phyloP scores from a whole-genome alignment of 2,888 invertebrate genomes.

The Megalurothrips usitatus region DNA sequence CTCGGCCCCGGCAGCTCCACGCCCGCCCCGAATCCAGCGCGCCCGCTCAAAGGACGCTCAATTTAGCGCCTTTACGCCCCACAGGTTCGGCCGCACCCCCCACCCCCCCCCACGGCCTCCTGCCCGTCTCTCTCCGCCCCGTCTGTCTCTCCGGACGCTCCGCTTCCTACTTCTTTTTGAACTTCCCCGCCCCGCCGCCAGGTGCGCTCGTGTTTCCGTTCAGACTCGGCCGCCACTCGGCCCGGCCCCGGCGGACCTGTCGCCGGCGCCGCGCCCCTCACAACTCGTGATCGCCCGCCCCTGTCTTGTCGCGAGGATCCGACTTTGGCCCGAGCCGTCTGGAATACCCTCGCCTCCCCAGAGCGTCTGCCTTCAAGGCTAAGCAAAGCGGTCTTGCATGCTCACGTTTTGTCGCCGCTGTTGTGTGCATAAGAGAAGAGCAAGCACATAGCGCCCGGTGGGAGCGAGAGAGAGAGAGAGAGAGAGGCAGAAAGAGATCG shows the following conservation, averaged over 20 bases:
- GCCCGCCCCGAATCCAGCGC: conserved; percentile 1
- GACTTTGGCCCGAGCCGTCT: too few relatives aligned
- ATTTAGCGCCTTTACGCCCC: conserved; percentile 14
- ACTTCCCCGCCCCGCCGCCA: not conserved
- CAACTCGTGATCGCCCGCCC: not conserved
- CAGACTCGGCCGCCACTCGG: too few relatives aligned
- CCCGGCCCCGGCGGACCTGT: too few relatives aligned
- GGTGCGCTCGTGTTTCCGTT: not conserved
- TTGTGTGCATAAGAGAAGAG: too few relatives aligned
- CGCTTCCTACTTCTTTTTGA: not conserved
- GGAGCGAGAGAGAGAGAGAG: not conserved
- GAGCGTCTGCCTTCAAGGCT: not conserved
- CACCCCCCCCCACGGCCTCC: not conserved
- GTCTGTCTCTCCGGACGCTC: not conserved
- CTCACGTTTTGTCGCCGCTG: not conserved
- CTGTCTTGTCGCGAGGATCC: too few relatives aligned
- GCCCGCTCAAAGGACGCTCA: conserved; percentile 21
- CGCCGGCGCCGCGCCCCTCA: too few relatives aligned
- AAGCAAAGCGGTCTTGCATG: not conserved
- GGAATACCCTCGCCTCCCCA: not conserved
- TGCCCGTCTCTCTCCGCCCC: not conserved
- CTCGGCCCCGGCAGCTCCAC: not conserved
- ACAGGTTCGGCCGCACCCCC: not conserved
- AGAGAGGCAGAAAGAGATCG: too few relatives aligned
- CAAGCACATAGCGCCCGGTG: not conserved